phyloP scores from a whole-genome alignment of 2,113 vertebrate genomes.

The Xiphophorus couchianus region DNA sequence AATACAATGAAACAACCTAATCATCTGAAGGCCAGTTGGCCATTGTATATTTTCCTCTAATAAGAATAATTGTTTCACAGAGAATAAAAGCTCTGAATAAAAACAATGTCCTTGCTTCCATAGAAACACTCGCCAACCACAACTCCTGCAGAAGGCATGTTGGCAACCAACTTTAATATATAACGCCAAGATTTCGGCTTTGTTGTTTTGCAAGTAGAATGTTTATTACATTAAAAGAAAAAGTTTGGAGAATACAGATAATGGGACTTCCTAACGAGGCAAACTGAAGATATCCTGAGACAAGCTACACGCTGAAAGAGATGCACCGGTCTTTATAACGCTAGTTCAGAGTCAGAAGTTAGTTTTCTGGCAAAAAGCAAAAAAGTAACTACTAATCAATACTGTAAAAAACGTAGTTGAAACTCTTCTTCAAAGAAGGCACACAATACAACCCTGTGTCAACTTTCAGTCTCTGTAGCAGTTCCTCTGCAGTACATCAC shows the following conservation, averaged over 20 bases:
- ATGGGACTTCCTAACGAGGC: not conserved
- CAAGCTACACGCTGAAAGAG: not conserved
- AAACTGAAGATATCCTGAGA: not conserved
- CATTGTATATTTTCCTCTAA: not conserved
- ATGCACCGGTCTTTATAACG: not conserved
- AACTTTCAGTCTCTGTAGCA: constrained; percentile 13
- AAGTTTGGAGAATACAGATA: not conserved
- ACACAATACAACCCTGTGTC: not conserved
- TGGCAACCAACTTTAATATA: not conserved
- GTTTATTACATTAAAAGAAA: not conserved
- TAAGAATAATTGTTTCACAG: constrained; percentile 1
- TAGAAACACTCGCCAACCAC: not conserved
- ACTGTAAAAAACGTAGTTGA: not conserved
- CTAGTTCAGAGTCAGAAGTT: constrained; percentile 5
- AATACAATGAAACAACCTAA: constrained; percentile 8
- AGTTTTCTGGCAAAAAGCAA: not conserved
- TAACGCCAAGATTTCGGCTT: not conserved
- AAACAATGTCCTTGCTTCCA: not conserved
- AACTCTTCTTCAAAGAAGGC: constrained; percentile 29
- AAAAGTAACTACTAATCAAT: not conserved
- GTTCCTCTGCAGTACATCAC: not conserved
- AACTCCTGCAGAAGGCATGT: not conserved
- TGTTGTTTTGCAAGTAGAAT: not conserved
- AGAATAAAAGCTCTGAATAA: not conserved
- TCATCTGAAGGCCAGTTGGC: constrained; percentile 1